Evolutionary conservation across 2,888 invertebrate species (phyloP).

Genomic region (Sarcophaga variegata): DNA sequence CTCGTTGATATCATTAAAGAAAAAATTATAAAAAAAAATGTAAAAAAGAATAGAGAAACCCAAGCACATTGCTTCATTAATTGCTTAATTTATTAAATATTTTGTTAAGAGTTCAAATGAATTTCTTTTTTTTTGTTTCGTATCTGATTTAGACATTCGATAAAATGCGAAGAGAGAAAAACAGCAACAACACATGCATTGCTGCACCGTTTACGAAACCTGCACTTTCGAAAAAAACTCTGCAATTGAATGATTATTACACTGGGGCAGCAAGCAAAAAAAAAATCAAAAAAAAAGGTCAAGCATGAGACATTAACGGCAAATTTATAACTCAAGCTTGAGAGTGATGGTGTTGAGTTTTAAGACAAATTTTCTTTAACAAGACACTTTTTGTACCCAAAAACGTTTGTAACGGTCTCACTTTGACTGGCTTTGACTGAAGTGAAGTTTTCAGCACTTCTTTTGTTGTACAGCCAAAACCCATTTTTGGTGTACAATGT

Average conservation of each 20-base stretch:
- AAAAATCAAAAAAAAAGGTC: constrained; percentile 48
- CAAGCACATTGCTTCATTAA: constrained; percentile 47
- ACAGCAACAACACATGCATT: not conserved
- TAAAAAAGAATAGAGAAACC: constrained; percentile 33
- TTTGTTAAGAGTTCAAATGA: constrained; percentile 52
- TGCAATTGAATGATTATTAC: constrained; percentile 12
- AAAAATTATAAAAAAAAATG: not conserved
- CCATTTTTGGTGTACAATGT: constrained; percentile 30
- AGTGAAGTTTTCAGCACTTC: constrained; percentile 58
- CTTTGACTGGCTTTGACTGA: constrained; percentile 17
- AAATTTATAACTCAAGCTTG: constrained; percentile 50
- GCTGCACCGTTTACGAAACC: constrained; percentile 38
- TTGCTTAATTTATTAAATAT: constrained; percentile 65
- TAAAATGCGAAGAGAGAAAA: constrained; percentile 25
- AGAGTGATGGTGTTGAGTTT: not conserved
- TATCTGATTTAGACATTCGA: constrained; percentile 65
- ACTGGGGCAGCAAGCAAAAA: not conserved
- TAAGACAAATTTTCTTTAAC: constrained; percentile 57
- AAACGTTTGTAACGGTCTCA: constrained; percentile 26
- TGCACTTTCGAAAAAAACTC: constrained; percentile 59
- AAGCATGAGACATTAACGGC: constrained; percentile 40
- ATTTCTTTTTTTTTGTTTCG: constrained; percentile 22
- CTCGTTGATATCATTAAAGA: constrained; percentile 17
- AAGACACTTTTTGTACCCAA: constrained; percentile 46
- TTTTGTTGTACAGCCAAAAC: not conserved